These are phyloP conservation scores for Eucidaris tribuloides DNA, from an alignment of 35 echinoderm and acorn worm genomes.

Conservation along the genomic window DNA sequence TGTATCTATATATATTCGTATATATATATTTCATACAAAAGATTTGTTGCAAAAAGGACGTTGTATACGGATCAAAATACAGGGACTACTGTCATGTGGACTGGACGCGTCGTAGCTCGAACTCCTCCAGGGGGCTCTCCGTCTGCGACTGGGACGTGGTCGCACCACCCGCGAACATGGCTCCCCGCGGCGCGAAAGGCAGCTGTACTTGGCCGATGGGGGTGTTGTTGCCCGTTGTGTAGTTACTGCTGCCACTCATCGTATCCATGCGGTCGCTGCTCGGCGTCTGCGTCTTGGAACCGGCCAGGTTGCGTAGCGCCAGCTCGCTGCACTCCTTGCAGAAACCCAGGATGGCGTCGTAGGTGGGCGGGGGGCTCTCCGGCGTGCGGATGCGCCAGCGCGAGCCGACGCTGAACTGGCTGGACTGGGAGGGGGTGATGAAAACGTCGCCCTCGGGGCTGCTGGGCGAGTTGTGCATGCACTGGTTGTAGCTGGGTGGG, in stretches of 20 bases:
- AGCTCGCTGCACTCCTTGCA: constrained; percentile 67
- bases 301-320: constrained; percentile 9
- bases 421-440: constrained; percentile 73
- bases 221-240: constrained; percentile 3
- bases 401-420: constrained; percentile 44
- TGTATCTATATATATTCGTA: too few species aligned
- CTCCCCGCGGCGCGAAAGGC: constrained; percentile 1
- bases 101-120: constrained; percentile 1
- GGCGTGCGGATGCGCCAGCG: constrained; percentile 62
- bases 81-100: constrained; percentile 16
- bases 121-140: constrained; percentile 12
- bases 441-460: constrained; percentile 64
- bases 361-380: constrained; percentile 85
- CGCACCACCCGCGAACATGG: not conserved
- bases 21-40: too few species aligned
- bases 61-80: too few species aligned
- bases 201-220: not conserved
- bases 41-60: too few species aligned
- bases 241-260: constrained; percentile 14
- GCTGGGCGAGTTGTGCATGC: constrained; percentile 64
- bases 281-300: not conserved
- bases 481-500: constrained; percentile 90
- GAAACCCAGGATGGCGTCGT: constrained; percentile 71
- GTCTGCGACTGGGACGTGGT: not conserved
- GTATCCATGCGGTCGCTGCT: constrained; percentile 1